These are phyloP conservation scores for Artibeus jamaicensis DNA, from an alignment of 2,797 vertebrate genomes.

Conservation along the genomic window DNA sequence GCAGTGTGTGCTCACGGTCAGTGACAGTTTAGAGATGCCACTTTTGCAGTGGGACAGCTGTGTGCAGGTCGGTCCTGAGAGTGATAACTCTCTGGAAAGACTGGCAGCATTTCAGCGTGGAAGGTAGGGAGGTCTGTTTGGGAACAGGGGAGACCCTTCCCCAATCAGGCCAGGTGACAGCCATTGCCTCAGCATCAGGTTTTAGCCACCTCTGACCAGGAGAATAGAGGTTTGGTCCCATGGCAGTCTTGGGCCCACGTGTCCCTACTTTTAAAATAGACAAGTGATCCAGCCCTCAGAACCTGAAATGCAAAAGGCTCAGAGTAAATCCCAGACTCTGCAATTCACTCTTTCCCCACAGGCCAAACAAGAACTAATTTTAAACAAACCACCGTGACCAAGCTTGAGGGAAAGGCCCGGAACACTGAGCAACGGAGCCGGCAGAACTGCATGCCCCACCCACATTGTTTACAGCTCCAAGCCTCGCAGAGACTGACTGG, in stretches of 20 bases:
- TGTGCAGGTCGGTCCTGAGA: not conserved
- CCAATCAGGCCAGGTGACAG: not conserved
- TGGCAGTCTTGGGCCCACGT: not conserved
- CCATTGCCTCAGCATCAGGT: not conserved
- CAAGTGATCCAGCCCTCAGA: not conserved
- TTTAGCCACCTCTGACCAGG: not conserved
- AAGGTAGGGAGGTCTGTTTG: not conserved
- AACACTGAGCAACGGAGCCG: not conserved
- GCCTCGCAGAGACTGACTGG: not conserved
- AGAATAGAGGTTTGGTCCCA: not conserved
- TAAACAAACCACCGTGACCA: conserved; percentile 57
- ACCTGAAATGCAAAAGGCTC: not conserved
- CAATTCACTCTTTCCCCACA: conserved; percentile 30
- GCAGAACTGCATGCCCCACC: not conserved
- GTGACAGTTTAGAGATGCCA: not conserved
- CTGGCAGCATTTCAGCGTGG: rapidly evolving
- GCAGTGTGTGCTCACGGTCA: not conserved
- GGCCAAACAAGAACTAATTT: conserved; percentile 58
- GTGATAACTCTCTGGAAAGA: not conserved
- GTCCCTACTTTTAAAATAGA: not conserved
- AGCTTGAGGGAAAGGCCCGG: not conserved
- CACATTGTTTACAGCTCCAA: not conserved
- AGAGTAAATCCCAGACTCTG: conserved; percentile 20
- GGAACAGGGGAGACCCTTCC: not conserved
- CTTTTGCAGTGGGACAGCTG: not conserved